Evolutionary conservation across 2,113 vertebrate genomes (phyloP), one percentile per base, ranked within the genome.

Genomic region (Meleagris gallopavo): DNA sequence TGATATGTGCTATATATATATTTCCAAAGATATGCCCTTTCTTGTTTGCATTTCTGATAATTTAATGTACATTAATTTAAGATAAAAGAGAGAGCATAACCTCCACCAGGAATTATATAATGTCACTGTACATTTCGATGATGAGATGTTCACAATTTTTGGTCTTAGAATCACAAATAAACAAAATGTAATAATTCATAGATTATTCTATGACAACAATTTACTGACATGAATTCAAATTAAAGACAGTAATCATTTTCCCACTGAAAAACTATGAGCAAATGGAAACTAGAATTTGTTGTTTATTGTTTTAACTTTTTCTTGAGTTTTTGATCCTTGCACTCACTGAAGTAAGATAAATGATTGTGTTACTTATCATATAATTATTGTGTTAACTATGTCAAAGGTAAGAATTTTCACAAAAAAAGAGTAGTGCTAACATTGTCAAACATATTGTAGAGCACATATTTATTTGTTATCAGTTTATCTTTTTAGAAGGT

Each of bases 21-120:
- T 76, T 87, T 76, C n/a, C 27, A 92, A n/a, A 5, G 27, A n/a
- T 77, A 60, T 66, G 52, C 7, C 73, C 54, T 76, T 94, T 90
- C 62, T 73, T 92, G 54, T 18, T 79, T 76, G 11, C 12, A 32
- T 89, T 94, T 89, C 86, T 93, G 43, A 43, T 55, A 83, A 61
- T 79, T 88, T 81, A 94, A 43, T 13, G 3, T 84, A 82, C 8
- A 24, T 92, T n/a, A 92, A 91, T 62, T 95, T 86, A 77, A 76
- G 29, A 74, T 80, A 13, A 36, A 86, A 86, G 86, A 62, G 30
- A 64, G 60, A 92, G 34, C 25, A 41, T 24, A 75, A 3, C 57
- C 48, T 69, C 70, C 30, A 91, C 32, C 32, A 71, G 55, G 25
- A 85, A 9, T 52, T 65, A 69, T 0, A 2, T 73, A 38, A 1